Base-by-base conservation (phyloP, 2,113 vertebrate species). In the Stercorarius parasiticus region DNA sequence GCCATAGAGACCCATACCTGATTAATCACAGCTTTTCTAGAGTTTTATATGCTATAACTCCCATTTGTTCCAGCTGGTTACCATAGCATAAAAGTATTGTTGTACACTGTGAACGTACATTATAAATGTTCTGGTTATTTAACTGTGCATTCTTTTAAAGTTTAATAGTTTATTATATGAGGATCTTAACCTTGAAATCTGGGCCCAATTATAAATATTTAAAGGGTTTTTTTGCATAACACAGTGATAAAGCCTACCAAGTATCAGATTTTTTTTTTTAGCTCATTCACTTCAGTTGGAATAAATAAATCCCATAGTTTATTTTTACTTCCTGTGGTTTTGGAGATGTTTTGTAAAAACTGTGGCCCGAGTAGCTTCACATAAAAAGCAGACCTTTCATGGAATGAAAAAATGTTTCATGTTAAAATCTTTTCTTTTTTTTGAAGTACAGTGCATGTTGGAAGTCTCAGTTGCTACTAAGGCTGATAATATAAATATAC, bases 61-160 rank as follows among this genome's bases (percentile, higher is more conserved):
- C 80, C 36, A 92, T 97, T 96, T 95, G 69, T 95, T 96, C 74
- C 95, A 94, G 76, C 64, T 96, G 87, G 82, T 88, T 95, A 83
- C 92, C 64, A 77, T 77, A 90, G 56, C 58, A 70, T 91, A 69
- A 88, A 94, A 45, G 72, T 94, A 58, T 85, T 91, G 72, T 78
- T 84, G 73, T 76, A 69, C 43, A 23, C 49, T 79, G 20, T 81
- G 69, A 92, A 71, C 66, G 53, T 53, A 58, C 22, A 3, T 82
- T 93, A 80, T 91, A 77, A 89, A 84, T 82, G 90, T 85, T 95
- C 89, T 80, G 74, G 38, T 72, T 96, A 50, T 86, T 96, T 96
- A 91, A 84, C 50, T 87, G 26, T 65, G 26, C 18, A 5, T 85
- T 91, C 74, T 59, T 87, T 91, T 86, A 42, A 91, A 91, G 38